Evolutionary conservation across 1,140 invertebrate genomes (phyloP).

Genomic region (Pseudomyrmex sp.): DNA sequence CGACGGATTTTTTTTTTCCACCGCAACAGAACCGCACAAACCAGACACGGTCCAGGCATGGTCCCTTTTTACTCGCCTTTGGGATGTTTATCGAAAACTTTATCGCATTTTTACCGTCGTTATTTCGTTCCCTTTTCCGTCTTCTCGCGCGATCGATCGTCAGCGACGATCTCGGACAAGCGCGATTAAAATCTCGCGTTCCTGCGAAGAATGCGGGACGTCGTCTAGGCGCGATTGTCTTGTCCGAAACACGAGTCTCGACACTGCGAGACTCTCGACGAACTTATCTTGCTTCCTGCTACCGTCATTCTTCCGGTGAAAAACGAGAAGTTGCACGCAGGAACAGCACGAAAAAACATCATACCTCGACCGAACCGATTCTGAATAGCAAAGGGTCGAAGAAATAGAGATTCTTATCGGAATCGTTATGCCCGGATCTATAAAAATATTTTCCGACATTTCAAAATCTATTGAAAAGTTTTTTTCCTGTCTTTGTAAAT

Average conservation of each 20-base stretch:
- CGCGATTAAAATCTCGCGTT: constrained; percentile 62
- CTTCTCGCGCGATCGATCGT: constrained; percentile 34
- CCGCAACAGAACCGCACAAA: background rate
- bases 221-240: constrained; percentile 55
- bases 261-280: constrained; percentile 28
- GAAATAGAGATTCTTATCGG: constrained; percentile 26
- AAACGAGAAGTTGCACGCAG: constrained; percentile 58
- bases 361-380: background rate
- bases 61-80: background rate
- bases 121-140: constrained; percentile 33
- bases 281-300: constrained; percentile 75
- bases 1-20: background rate
- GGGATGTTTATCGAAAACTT: constrained; percentile 22
- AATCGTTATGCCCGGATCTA: background rate
- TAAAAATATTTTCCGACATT: constrained; percentile 19
- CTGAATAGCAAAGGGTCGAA: constrained; percentile 10
- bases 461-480: background rate
- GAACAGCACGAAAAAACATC: constrained; percentile 14
- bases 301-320: constrained; percentile 58
- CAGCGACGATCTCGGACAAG: constrained; percentile 21
- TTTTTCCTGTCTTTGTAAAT: background rate
- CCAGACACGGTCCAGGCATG: background rate
- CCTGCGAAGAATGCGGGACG: constrained; percentile 44
- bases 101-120: constrained; percentile 42
- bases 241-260: constrained; percentile 63